Percentiles rank a stretch among this genome's conserved stretches.
Evolutionary conservation across 2,113 vertebrate species (phyloP).

Genomic region (Rhinoderma darwinii): DNA sequence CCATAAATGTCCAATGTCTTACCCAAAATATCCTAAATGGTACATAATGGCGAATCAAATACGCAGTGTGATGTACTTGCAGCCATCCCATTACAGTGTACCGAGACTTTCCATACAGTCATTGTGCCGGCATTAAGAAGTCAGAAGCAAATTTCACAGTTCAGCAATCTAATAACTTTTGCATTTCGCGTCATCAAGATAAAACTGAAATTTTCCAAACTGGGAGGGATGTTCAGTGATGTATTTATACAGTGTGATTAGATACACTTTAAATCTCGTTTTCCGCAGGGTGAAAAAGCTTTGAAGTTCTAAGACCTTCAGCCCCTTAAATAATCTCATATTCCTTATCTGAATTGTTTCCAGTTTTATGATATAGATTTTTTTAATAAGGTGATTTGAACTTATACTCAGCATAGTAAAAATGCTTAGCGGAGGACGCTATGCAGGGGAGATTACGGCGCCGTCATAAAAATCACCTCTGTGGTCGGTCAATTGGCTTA

Average conservation of each 20-base stretch:
- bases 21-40: not conserved
- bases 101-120: not conserved
- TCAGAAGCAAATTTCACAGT: conserved; percentile 55
- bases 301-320: conserved; percentile 49
- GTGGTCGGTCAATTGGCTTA: conserved; percentile 37
- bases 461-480: conserved; percentile 2
- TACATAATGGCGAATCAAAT: no score
- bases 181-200: conserved; percentile 46
- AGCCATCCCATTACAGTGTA: not conserved
- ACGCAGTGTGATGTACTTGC: not conserved
- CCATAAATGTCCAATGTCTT: not conserved
- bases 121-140: conserved; percentile 29
- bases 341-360: conserved; percentile 54
- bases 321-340: conserved; percentile 52
- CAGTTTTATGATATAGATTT: conserved; percentile 42
- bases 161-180: conserved; percentile 50
- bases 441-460: conserved; percentile 2
- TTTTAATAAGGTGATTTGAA: conserved; percentile 51
- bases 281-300: conserved; percentile 44
- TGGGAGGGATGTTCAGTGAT: conserved; percentile 37
- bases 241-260: conserved; percentile 51
- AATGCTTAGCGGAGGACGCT: not conserved
- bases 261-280: conserved; percentile 57
- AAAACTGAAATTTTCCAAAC: conserved; percentile 37
- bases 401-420: conserved; percentile 34